Evolutionary conservation across 2,888 invertebrate species (phyloP), one percentile per base, ranked within the genome.

Genomic region (Subacronicta megacephala): DNA sequence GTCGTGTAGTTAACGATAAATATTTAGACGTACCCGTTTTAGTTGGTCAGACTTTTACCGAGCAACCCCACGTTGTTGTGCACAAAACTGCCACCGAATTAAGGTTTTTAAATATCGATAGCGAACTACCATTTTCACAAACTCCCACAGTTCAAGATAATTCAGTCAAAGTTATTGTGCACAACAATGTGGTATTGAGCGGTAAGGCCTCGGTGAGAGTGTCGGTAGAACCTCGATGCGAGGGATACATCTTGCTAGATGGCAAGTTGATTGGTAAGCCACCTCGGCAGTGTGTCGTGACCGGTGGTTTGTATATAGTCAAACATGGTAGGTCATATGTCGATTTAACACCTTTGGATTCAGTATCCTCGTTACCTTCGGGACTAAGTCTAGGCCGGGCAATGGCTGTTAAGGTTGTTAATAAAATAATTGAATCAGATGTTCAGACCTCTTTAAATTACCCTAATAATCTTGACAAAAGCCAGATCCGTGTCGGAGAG

Each of bases 61-160:
- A n/a, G n/a, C n/a, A n/a, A n/a, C n/a, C n/a, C n/a, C 45, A 45
- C 20, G 20, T 45, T 45, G 45, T 45, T 35, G 45, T 45, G 45
- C 35, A 45, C 5, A 45, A 45, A 13, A 45, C 45, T 35, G 45
- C 45, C 13, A 45, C 45, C 18, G 20, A 45, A 9, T 45, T 45
- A n/a, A 12, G 20, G 20, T 45, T 45, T 35, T 17, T 35, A 20
- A 35, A 20, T n/a, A 9, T 35, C 7, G n/a, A 45, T 35, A 23
- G 13, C 13, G 45, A 46, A 16, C 7, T 46, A 1, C 40, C 20
- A 20, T 20, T 20, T 20, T 20, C 20, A 20, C 4, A 20, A 20
- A 20, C 20, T 20, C 3, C 3, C 20, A 4, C 6, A 3, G 20
- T 6, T 20, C 20, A 20, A 20, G 40, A 40, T 40, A 40, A 20